A percentile compares a stretch with the other conserved stretches of the same genome.
phyloP scores from a whole-genome alignment of 2,797 vertebrate species.

The Urosaurus nigricauda region DNA sequence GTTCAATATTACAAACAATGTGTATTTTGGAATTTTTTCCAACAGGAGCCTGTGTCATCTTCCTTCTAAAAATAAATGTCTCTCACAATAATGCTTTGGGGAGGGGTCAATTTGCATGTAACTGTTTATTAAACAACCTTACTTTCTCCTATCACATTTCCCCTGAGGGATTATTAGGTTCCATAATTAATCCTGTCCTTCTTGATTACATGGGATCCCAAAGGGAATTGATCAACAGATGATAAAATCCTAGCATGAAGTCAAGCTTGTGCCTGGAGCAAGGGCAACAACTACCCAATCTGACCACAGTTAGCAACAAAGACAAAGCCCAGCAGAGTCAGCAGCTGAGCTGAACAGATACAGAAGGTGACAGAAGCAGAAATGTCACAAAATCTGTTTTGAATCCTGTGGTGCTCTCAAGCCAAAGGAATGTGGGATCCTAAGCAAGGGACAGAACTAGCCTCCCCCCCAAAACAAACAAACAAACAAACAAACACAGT shows the following conservation, averaged over 20 bases:
- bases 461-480: too few species aligned
- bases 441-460: background rate
- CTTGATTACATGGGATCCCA: background rate
- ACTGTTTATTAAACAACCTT: background rate
- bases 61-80: background rate
- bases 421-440: background rate
- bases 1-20: background rate
- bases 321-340: slow-evolving; percentile 19
- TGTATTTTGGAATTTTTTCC: slow-evolving; percentile 9
- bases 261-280: slow-evolving; percentile 12
- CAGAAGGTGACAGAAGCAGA: background rate
- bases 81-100: background rate
- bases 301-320: background rate
- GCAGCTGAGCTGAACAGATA: background rate
- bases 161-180: slow-evolving; percentile 6
- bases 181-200: slow-evolving; percentile 35
- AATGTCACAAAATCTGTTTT: slow-evolving; percentile 19
- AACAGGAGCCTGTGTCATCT: background rate
- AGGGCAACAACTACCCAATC: slow-evolving; percentile 26
- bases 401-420: background rate
- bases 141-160: background rate
- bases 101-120: slow-evolving; percentile 10
- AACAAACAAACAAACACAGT: too few species aligned
- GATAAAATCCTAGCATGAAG: slow-evolving; percentile 2
- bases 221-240: slow-evolving; percentile 26